Evolutionary conservation across 2,113 vertebrate species (phyloP).

Genomic region (Recurvirostra avosetta): DNA sequence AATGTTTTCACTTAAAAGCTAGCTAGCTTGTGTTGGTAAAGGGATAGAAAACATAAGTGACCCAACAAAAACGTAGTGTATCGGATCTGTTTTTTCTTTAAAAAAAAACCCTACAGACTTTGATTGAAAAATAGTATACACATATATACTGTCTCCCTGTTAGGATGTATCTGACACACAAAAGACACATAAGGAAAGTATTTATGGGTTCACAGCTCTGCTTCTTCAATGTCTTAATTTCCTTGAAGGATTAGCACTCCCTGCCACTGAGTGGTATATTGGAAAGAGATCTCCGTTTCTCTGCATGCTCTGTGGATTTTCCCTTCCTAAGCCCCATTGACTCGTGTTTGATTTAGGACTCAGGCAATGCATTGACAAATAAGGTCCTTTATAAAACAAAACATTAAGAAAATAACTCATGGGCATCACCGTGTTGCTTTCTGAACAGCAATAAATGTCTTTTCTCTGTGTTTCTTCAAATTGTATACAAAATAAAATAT

Average conservation of each 20-base stretch:
- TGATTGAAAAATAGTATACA: neutral
- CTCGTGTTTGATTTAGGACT: neutral
- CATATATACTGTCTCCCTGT: neutral
- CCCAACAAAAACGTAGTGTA: neutral
- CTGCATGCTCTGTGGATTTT: neutral
- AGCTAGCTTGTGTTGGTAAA: neutral
- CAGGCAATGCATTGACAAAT: neutral
- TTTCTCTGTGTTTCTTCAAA: neutral
- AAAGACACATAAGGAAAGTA: neutral
- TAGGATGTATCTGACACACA: neutral
- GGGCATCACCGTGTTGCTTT: neutral
- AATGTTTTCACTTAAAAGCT: neutral
- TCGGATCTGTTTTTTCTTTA: neutral
- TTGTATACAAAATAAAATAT: neutral
- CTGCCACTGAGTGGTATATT: neutral
- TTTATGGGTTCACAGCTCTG: neutral
- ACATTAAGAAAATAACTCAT: slow-evolving; percentile 6
- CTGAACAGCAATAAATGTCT: neutral
- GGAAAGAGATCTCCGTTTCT: neutral
- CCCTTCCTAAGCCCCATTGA: neutral
- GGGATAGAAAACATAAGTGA: neutral
- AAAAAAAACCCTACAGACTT: neutral
- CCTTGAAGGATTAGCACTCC: neutral
- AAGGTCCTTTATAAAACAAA: neutral
- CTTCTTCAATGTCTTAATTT: neutral